A percentile compares a stretch with the other conserved stretches of the same genome.
Evolutionary conservation across 2,888 invertebrate genomes (phyloP).

Genomic region (Micropterix aruncella): DNA sequence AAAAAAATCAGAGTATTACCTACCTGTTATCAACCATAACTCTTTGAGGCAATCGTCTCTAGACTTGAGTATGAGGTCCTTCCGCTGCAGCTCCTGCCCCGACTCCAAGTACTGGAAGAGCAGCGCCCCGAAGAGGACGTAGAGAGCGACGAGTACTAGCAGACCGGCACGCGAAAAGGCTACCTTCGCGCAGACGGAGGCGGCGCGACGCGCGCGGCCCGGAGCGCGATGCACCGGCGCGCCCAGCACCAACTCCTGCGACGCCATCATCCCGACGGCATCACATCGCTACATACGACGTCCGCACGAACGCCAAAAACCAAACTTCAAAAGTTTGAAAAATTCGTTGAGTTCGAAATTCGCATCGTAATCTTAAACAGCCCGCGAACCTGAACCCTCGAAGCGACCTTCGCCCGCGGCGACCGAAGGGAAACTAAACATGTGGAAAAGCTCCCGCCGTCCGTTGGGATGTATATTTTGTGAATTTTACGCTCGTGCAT

Average conservation of each 20-base stretch:
- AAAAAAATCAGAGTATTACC: slow-evolving; percentile 15
- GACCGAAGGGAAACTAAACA: no score
- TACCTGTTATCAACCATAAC: slow-evolving; percentile 70
- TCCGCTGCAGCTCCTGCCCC: slow-evolving; percentile 49
- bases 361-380: no score
- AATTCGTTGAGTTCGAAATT: no score
- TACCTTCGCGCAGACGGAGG: slow-evolving; percentile 33
- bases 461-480: no score
- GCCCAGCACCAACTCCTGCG: not conserved
- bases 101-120: slow-evolving; percentile 64
- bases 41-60: slow-evolving; percentile 56
- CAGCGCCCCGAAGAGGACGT: slow-evolving; percentile 60
- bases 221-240: not conserved
- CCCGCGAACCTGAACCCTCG: no score
- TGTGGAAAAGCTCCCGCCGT: no score
- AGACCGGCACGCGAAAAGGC: slow-evolving; percentile 56
- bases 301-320: no score
- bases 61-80: slow-evolving; percentile 45
- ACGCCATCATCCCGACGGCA: slow-evolving; percentile 11
- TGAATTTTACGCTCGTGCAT: no score
- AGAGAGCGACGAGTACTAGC: slow-evolving; percentile 56
- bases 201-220: slow-evolving; percentile 12
- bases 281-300: no score
- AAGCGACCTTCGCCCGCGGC: no score
- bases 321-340: no score